Evolutionary conservation across 1,140 invertebrate genomes (phyloP).

Genomic region (Bombus ignitus): DNA sequence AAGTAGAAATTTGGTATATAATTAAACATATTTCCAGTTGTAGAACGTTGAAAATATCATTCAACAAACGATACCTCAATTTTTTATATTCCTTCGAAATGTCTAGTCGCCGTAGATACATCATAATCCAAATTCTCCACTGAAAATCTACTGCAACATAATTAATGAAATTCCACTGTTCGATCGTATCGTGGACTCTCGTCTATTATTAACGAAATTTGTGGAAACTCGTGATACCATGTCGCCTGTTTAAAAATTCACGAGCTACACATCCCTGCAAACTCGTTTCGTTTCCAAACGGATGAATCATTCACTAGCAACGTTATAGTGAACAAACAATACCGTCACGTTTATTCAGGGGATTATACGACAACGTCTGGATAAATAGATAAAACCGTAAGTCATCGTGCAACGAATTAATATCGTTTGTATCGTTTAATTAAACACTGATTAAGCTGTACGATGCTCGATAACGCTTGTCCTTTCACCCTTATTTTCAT

Average conservation of each 20-base stretch:
- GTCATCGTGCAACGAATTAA: conserved; percentile 14
- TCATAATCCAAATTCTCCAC: too few species aligned
- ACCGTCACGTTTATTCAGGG: background rate
- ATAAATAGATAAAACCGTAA: conserved; percentile 8
- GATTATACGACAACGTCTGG: background rate
- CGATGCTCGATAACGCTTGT: background rate
- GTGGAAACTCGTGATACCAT: background rate
- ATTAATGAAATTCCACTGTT: too few species aligned
- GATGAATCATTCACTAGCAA: conserved; percentile 1
- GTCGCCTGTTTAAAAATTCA: conserved; percentile 1
- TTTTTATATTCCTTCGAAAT: too few species aligned
- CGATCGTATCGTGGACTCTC: background rate
- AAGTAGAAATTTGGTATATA: too few species aligned
- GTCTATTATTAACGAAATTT: conserved; percentile 4
- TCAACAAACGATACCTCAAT: too few species aligned
- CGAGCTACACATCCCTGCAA: background rate
- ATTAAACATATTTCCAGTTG: too few species aligned
- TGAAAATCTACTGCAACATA: too few species aligned
- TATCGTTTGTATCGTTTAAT: conserved; percentile 10
- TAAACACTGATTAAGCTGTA: background rate
- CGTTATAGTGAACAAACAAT: background rate
- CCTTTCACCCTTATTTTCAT: background rate
- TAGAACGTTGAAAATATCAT: too few species aligned
- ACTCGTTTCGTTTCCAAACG: background rate
- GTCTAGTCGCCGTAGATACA: accelerated